Conservation (phyloP, 2,888 invertebrate genomes). For the Seladonia tumulorum region DNA sequence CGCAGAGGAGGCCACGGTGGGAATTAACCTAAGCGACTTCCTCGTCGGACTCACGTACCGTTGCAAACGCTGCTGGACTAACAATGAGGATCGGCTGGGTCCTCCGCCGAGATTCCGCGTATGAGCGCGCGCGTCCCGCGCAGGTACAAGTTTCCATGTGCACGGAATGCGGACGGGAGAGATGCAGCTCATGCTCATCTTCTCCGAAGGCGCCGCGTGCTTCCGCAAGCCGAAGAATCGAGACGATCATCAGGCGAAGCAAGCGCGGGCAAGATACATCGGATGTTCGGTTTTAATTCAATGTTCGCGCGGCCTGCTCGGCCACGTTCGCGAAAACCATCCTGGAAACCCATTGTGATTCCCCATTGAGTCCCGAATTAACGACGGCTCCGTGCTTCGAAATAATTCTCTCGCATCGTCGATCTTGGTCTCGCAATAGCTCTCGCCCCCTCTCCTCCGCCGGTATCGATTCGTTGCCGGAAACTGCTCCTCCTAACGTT, state of each 20-base stretch:
- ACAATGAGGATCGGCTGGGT: conserved; percentile 58
- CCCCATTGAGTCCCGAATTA: conserved; percentile 20
- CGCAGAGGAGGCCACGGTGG: conserved; percentile 23
- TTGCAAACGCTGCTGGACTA: conserved; percentile 54
- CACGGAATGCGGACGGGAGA: conserved; percentile 2
- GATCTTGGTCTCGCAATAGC: background rate
- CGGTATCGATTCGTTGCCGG: background rate
- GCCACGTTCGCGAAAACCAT: conserved; percentile 14
- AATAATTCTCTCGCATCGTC: background rate
- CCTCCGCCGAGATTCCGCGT: conserved; percentile 44
- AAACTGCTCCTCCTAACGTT: background rate
- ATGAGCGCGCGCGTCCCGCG: conserved; percentile 47
- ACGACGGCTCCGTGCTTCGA: conserved; percentile 20
- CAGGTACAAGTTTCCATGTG: conserved; percentile 52
- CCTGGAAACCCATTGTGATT: conserved; percentile 8
- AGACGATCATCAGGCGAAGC: conserved; percentile 18
- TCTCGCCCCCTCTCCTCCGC: no score
- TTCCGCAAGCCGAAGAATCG: conserved; percentile 24
- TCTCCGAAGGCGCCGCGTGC: conserved; percentile 28
- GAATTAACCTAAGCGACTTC: conserved; percentile 42
- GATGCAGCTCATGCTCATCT: background rate
- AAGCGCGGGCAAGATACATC: background rate
- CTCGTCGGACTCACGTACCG: conserved; percentile 49
- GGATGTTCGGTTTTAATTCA: conserved; percentile 34
- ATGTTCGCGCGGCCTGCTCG: background rate